Base-by-base conservation (phyloP, 2,797 vertebrate species). In the Schizopygopsis pylzovi region DNA sequence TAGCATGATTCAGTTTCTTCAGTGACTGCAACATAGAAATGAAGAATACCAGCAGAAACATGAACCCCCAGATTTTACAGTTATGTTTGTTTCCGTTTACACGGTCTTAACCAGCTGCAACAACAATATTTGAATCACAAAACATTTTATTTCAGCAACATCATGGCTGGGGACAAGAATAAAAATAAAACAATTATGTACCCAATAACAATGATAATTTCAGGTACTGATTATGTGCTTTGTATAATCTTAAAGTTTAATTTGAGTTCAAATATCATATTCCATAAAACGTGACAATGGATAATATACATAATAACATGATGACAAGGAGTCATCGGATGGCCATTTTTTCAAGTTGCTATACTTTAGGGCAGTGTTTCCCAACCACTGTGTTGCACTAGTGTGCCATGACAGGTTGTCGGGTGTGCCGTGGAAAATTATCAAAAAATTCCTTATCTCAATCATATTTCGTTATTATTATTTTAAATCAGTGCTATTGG, bases 1-100 rank as follows among this genome's bases (percentile, higher is more conserved):
- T 99, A 13, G 97, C 97, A 90, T 99, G 98, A 94, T 98, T 99
- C 87, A 99, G 96, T 92, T 99, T 99, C 95, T 99, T 99, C 90
- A 99, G 94, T 75, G 98, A 99, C 98, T 99, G 93, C 15, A 95
- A 91, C 61, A 88, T 82, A 85, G 89, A 39, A 16, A 70, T 87
- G 0, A 67, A 67, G 12, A 70, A n/a, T 45, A 85, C 22, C 13
- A 81, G 2, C 54, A 88, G 18, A 72, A 28, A 84, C 12, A 33
- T 28, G 22, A 37, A 86, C 1, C 9, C 22, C 22, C 2, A 89
- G 87, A 80, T 25, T 71, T 89, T 77, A 52, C 25, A 33, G 37
- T 15, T 28, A 25, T 28, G n/a, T 1, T 12, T 28, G 25, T 28
- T 5, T 28, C 59, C n/a, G 0, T 41, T 61, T 43, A 41, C 16